Percentiles rank a stretch among this genome's conserved stretches.
Conservation (phyloP, 2,797 vertebrate genomes). For the Falco cherrug region DNA sequence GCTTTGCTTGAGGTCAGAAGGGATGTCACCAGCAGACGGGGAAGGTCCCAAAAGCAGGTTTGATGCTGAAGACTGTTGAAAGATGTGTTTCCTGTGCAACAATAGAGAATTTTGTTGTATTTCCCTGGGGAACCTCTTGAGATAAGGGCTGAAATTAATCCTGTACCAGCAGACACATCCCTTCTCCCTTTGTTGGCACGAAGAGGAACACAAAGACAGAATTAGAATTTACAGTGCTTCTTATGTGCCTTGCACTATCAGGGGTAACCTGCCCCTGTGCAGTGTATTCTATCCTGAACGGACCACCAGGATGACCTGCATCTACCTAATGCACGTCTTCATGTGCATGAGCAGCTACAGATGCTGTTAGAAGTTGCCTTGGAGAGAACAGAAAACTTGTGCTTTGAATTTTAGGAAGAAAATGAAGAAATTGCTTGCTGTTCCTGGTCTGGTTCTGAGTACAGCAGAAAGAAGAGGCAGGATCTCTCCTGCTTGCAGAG, state of each 20-base stretch:
- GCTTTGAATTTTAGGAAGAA: background rate
- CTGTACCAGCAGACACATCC: background rate
- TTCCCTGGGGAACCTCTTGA: constrained; percentile 16
- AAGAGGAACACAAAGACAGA: background rate
- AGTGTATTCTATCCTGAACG: accelerated
- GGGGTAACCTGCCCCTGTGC: background rate
- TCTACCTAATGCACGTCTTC: background rate
- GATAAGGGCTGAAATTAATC: background rate
- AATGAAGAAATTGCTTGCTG: background rate
- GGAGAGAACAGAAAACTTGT: background rate
- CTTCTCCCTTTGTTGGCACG: background rate
- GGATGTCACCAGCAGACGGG: background rate
- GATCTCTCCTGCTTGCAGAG: accelerated
- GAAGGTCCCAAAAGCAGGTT: background rate
- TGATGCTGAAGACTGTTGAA: background rate
- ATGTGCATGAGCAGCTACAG: background rate
- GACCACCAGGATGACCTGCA: background rate
- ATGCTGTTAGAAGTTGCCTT: background rate
- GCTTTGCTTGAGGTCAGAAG: background rate
- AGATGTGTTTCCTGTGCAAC: constrained; percentile 27
- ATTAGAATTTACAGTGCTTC: background rate
- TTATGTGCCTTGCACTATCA: background rate
- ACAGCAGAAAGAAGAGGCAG: background rate
- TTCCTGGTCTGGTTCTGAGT: background rate
- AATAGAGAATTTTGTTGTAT: background rate